phyloP scores from a whole-genome alignment of 2,888 invertebrate species.

The Marasmarcha lunaedactyla region DNA sequence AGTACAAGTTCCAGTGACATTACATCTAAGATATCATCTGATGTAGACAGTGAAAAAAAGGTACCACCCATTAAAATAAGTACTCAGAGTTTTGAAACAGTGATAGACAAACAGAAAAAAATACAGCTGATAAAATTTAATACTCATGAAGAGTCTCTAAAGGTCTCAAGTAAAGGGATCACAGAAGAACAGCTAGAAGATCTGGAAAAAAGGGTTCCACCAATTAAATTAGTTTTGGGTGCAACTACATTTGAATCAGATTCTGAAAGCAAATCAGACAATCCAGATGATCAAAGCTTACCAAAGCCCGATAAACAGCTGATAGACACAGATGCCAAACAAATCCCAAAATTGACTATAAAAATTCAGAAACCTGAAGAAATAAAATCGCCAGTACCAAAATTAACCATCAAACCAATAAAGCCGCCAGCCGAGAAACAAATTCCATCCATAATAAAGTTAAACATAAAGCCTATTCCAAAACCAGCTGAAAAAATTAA shows the following conservation, averaged over 20 bases:
- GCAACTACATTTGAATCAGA: conserved; percentile 18
- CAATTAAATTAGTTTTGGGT: conserved; percentile 34
- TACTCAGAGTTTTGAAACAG: background rate
- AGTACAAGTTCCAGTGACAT: background rate
- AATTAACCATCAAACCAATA: conserved; percentile 49
- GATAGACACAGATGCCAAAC: conserved; percentile 23
- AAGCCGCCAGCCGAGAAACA: conserved; percentile 26
- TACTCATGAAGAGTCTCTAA: too few species aligned
- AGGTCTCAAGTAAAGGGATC: too few species aligned
- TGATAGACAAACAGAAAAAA: background rate
- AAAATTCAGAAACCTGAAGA: conserved; percentile 54
- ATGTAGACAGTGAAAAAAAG: conserved; percentile 3
- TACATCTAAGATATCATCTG: background rate
- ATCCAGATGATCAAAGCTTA: background rate
- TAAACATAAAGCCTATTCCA: conserved; percentile 62
- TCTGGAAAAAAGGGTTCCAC: conserved; percentile 30
- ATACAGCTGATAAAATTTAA: too few species aligned
- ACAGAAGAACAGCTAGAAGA: too few species aligned
- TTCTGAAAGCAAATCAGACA: conserved; percentile 13
- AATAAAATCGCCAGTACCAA: conserved; percentile 46
- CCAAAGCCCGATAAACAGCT: background rate
- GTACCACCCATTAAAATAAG: conserved; percentile 7
- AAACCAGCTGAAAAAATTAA: conserved; percentile 56
- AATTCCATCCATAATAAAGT: conserved; percentile 44
- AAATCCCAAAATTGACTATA: conserved; percentile 63